Conservation (phyloP, 2,888 invertebrate genomes). For the Nudaria mundana region DNA sequence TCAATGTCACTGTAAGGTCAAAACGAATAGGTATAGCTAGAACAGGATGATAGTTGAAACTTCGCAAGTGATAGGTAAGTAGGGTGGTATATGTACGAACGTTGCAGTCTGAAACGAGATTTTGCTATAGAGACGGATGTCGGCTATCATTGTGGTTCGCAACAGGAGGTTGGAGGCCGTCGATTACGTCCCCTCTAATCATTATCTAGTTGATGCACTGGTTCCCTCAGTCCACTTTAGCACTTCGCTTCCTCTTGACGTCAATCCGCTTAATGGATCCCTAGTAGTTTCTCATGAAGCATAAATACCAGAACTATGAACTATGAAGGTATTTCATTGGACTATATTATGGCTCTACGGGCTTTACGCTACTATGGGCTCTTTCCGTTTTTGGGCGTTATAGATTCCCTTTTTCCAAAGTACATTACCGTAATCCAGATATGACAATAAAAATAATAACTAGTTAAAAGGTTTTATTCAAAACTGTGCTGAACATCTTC, state of each 20-base stretch:
- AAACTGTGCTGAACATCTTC: too few relatives aligned
- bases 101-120: conserved; percentile 9
- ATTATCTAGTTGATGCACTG: conserved; percentile 36
- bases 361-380: too few relatives aligned
- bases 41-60: neutral
- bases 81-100: too few relatives aligned
- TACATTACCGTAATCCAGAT: too few relatives aligned
- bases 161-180: conserved; percentile 28
- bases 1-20: neutral
- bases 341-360: too few relatives aligned
- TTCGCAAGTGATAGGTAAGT: neutral
- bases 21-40: neutral
- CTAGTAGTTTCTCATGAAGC: too few relatives aligned
- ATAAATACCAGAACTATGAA: neutral
- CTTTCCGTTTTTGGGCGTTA: too few relatives aligned
- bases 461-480: too few relatives aligned
- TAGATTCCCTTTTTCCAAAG: too few relatives aligned
- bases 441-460: too few relatives aligned
- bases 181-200: conserved; percentile 32
- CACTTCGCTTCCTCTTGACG: conserved; percentile 13
- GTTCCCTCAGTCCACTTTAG: conserved; percentile 18
- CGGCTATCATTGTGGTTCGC: conserved; percentile 16
- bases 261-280: conserved; percentile 12
- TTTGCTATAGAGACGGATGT: conserved; percentile 28
- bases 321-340: neutral